A percentile compares a stretch with the other conserved stretches of the same genome.
Evolutionary conservation across 2,797 vertebrate species (phyloP).

Genomic region (Ambastaia sidthimunki): DNA sequence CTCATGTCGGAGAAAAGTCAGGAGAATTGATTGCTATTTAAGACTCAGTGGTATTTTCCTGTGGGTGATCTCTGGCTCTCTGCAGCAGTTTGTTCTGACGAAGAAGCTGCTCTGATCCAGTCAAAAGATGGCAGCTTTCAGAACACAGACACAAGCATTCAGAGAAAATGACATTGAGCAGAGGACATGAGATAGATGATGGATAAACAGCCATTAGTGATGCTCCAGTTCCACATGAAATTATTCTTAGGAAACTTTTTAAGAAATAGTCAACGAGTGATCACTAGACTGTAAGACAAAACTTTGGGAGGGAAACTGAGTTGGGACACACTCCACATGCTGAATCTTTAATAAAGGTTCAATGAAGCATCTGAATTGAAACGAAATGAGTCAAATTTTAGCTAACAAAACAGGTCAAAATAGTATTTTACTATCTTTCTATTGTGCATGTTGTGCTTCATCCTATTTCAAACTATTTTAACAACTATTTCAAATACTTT

Average conservation of each 20-base stretch:
- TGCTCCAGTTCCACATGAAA: background rate
- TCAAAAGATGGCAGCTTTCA: too few relatives aligned
- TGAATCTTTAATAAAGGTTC: background rate
- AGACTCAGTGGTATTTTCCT: conserved; percentile 84
- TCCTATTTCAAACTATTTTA: too few relatives aligned
- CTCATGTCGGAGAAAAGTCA: conserved; percentile 83
- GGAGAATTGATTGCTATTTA: conserved; percentile 90
- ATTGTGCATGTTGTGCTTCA: too few relatives aligned
- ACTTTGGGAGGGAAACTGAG: background rate
- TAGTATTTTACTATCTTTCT: too few relatives aligned
- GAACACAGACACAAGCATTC: too few relatives aligned
- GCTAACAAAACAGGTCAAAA: too few relatives aligned
- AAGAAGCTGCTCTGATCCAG: conserved; percentile 85
- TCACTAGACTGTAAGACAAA: background rate
- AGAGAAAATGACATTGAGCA: conserved; percentile 18
- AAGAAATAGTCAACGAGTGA: background rate
- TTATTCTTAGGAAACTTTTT: background rate
- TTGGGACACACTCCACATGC: background rate
- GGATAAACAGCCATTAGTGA: background rate
- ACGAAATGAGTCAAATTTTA: too few relatives aligned
- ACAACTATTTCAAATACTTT: too few relatives aligned
- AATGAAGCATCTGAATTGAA: too few relatives aligned
- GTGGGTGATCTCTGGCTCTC: conserved; percentile 83
- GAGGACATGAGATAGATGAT: background rate
- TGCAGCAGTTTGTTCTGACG: conserved; percentile 91